These are phyloP conservation scores for Zonotrichia leucophrys DNA, from an alignment of 2,113 vertebrate genomes.

Conservation along the genomic window DNA sequence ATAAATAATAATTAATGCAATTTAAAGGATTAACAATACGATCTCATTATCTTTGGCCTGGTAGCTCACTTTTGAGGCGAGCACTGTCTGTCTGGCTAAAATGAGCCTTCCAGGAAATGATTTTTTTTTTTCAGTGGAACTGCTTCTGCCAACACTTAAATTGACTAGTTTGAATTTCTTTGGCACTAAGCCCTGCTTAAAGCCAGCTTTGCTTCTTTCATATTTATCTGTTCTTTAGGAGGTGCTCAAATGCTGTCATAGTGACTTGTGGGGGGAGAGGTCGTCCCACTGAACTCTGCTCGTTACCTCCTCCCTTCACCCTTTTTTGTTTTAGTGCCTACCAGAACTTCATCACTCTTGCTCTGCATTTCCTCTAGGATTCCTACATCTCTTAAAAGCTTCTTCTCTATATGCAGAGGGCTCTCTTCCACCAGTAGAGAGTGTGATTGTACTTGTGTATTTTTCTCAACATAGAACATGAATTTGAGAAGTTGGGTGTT, in stretches of 20 bases:
- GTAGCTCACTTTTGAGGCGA: neutral
- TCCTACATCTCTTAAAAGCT: neutral
- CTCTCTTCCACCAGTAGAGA: neutral
- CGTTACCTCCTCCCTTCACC: neutral
- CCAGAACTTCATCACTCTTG: neutral
- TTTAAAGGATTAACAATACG: neutral
- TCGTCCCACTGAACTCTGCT: neutral
- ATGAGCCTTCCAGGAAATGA: slow-evolving; percentile 1
- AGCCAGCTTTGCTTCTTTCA: neutral
- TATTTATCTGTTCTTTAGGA: neutral
- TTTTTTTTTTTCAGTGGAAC: neutral
- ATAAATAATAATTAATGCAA: neutral
- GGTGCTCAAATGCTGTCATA: neutral
- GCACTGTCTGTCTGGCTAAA: neutral
- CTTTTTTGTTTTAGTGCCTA: neutral
- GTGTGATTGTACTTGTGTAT: neutral
- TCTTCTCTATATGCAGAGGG: neutral
- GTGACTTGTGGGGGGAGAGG: neutral
- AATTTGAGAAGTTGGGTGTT: neutral
- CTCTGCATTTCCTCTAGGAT: neutral
- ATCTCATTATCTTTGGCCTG: neutral
- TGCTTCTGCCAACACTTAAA: neutral
- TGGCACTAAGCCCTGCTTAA: neutral
- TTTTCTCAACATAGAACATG: neutral
- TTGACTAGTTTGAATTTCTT: neutral